A percentile compares a stretch with the other conserved stretches of the same genome.
phyloP scores from a whole-genome alignment of 2,113 vertebrate species.

The Collichthys lucidus region DNA sequence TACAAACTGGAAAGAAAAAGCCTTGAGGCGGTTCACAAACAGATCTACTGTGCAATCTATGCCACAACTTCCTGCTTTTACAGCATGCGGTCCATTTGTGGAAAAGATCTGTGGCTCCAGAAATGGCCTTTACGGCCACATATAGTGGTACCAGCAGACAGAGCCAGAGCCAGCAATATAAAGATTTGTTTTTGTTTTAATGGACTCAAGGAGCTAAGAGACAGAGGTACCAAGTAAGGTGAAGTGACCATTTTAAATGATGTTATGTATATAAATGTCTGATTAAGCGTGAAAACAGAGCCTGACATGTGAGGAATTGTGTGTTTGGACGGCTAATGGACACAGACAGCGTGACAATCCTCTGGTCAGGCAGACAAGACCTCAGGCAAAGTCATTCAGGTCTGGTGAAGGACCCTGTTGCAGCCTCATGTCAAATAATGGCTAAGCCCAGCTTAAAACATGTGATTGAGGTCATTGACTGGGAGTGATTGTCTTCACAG shows the following conservation, averaged over 20 bases:
- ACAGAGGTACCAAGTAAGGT: neutral
- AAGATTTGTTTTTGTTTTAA: neutral
- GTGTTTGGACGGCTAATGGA: conserved; percentile 21
- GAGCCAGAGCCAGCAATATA: neutral
- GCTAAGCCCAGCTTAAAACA: conserved; percentile 1
- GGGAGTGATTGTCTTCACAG: conserved; percentile 9
- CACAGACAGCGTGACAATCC: conserved; percentile 31
- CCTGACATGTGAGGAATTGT: conserved; percentile 9
- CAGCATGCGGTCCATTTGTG: conserved; percentile 22
- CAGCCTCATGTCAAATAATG: conserved; percentile 42
- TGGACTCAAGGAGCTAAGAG: neutral
- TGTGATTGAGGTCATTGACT: conserved; percentile 37
- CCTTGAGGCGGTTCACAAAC: neutral
- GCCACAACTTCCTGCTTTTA: conserved; percentile 52
- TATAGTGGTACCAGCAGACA: conserved; percentile 8
- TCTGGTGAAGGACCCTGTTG: conserved; percentile 43
- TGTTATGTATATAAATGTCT: conserved; percentile 14
- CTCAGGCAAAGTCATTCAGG: conserved; percentile 68
- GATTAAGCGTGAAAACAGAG: conserved; percentile 37
- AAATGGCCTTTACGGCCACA: conserved; percentile 1
- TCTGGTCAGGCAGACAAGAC: conserved; percentile 9
- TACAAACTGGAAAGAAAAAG: conserved; percentile 2
- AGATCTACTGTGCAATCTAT: neutral
- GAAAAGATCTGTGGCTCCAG: conserved; percentile 37
- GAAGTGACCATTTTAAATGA: conserved; percentile 26